phyloP scores from a whole-genome alignment of 2,113 vertebrate species.

The Seriola rivoliana region DNA sequence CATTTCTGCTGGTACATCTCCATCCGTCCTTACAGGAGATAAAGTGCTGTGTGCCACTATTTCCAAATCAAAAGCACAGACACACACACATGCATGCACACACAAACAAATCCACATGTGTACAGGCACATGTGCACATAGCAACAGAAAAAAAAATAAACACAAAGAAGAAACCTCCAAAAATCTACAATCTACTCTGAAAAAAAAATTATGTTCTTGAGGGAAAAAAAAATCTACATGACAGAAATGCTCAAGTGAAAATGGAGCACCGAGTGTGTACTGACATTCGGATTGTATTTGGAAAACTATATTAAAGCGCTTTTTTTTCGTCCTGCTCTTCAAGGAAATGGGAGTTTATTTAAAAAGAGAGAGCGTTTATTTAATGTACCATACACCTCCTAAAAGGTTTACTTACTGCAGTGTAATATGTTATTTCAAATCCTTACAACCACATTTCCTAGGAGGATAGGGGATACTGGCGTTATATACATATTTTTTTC shows the following conservation, averaged over 20 bases:
- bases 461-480: slow-evolving; percentile 81
- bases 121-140: background rate
- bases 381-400: slow-evolving; percentile 85
- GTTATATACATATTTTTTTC: slow-evolving; percentile 53
- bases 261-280: slow-evolving; percentile 49
- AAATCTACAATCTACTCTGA: slow-evolving; percentile 23
- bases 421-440: slow-evolving; percentile 87
- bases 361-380: slow-evolving; percentile 83
- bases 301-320: slow-evolving; percentile 72
- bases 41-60: slow-evolving; percentile 45
- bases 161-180: slow-evolving; percentile 40
- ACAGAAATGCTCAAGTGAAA: slow-evolving; percentile 46
- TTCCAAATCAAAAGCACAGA: slow-evolving; percentile 56
- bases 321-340: slow-evolving; percentile 67
- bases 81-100: background rate
- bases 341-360: slow-evolving; percentile 87
- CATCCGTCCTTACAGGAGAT: slow-evolving; percentile 62
- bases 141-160: slow-evolving; percentile 2
- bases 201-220: slow-evolving; percentile 32
- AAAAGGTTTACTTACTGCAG: slow-evolving; percentile 85
- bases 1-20: slow-evolving; percentile 64
- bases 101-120: slow-evolving; percentile 23
- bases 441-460: slow-evolving; percentile 83
- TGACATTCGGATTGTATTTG: slow-evolving; percentile 73
- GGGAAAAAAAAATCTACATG: slow-evolving; percentile 38